A percentile compares a stretch with the other conserved stretches of the same genome.
Conservation (phyloP, 1,140 invertebrate genomes). For the Doryteuthis pealeii region DNA sequence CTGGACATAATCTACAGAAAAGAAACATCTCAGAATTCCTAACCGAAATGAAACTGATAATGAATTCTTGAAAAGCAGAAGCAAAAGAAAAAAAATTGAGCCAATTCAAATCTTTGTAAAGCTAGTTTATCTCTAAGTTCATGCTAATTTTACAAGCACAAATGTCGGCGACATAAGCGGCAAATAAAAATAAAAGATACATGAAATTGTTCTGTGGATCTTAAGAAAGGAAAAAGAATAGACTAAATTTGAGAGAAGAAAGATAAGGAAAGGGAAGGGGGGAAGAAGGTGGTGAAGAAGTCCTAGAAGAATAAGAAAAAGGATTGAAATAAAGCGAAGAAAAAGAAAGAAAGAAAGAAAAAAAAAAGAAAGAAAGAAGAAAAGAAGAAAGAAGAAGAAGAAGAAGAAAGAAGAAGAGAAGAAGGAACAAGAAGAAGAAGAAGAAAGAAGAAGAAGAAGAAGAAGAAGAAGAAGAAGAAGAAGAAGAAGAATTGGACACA, state of each 20-base stretch:
- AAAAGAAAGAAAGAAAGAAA: background rate
- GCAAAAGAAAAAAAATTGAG: too few species aligned
- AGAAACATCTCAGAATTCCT: too few species aligned
- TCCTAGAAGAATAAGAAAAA: background rate
- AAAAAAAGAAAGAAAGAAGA: background rate
- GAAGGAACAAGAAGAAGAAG: background rate
- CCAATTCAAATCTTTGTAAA: too few species aligned
- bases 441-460: background rate
- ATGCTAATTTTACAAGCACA: too few species aligned
- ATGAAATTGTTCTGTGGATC: too few species aligned
- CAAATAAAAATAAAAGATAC: too few species aligned
- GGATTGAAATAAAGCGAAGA: background rate
- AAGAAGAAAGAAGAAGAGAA: background rate
- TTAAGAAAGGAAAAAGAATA: background rate
- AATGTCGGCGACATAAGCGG: too few species aligned
- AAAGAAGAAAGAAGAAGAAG: background rate
- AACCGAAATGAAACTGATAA: too few species aligned
- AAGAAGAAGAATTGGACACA: background rate
- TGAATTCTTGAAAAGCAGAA: too few species aligned
- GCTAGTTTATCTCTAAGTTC: too few species aligned
- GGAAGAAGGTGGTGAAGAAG: background rate
- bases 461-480: slow-evolving; percentile 2
- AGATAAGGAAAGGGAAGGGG: background rate
- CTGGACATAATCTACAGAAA: too few species aligned
- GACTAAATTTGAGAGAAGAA: background rate